Percentiles rank a stretch among this genome's conserved stretches.
phyloP scores from a whole-genome alignment of 2,797 vertebrate species.

The Carduelis carduelis region DNA sequence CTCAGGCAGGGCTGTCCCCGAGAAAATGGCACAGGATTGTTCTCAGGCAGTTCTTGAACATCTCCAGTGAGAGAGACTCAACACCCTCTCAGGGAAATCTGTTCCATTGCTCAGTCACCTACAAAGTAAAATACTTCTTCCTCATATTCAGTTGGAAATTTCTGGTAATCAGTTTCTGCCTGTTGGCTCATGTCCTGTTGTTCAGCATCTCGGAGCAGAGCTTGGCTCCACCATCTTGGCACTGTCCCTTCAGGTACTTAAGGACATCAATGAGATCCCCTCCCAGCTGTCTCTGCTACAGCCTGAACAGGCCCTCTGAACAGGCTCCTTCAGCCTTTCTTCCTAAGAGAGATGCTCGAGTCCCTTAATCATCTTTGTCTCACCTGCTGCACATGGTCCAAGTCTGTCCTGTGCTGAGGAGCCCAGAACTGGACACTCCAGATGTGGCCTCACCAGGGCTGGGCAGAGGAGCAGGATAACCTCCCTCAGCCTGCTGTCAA shows the following conservation, averaged over 20 bases:
- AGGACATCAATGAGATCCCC: not conserved
- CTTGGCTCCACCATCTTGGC: not conserved
- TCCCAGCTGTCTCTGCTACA: not conserved
- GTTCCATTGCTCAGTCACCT: not conserved
- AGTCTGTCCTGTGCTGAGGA: not conserved
- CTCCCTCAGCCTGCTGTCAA: not conserved
- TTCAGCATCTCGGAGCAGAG: fast-evolving
- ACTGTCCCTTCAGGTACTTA: fast-evolving
- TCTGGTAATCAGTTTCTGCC: not conserved
- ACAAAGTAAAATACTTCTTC: not conserved
- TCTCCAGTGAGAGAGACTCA: not conserved
- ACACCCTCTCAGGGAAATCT: not conserved
- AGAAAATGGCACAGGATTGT: not conserved
- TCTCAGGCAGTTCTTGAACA: fast-evolving
- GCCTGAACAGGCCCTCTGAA: not conserved
- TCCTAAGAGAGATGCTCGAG: not conserved
- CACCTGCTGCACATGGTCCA: not conserved
- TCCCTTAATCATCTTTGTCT: not conserved
- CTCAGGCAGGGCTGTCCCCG: not conserved
- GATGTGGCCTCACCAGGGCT: not conserved
- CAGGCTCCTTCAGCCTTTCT: not conserved
- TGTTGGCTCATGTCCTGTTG: not conserved
- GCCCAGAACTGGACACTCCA: too few species aligned
- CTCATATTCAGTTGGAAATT: not conserved
- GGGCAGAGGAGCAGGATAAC: not conserved